Percentiles rank a stretch among this genome's conserved stretches.
These are phyloP conservation scores for Catonia carolina DNA, from an alignment of 2,888 invertebrate species.

Conservation along the genomic window DNA sequence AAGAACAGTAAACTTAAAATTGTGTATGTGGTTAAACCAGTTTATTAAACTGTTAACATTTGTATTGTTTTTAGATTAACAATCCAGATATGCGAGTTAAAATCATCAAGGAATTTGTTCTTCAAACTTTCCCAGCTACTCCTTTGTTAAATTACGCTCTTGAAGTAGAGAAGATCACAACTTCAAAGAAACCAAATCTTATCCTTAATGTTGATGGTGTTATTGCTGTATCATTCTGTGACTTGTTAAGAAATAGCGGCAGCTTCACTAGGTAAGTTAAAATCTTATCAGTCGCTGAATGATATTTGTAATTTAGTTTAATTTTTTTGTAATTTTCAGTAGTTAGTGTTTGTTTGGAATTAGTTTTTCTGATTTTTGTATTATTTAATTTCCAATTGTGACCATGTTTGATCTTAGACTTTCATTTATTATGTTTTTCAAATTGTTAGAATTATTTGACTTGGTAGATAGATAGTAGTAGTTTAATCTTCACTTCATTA, in stretches of 20 bases:
- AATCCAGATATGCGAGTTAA: conserved; percentile 98
- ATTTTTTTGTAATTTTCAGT: conserved; percentile 4
- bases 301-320: conserved; percentile 6
- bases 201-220: conserved; percentile 99
- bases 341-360: too few species aligned
- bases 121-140: conserved; percentile 87
- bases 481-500: too few species aligned
- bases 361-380: too few species aligned
- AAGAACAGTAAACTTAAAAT: too few species aligned
- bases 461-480: too few species aligned
- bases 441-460: too few species aligned
- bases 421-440: too few species aligned
- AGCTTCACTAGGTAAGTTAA: conserved; percentile 75
- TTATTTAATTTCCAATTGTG: conserved; percentile 2
- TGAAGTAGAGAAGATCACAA: conserved; percentile 98
- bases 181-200: conserved; percentile 98
- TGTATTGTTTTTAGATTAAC: conserved; percentile 60
- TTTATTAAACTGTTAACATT: too few species aligned
- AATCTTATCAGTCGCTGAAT: not conserved
- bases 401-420: not conserved
- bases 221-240: conserved; percentile 96
- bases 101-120: conserved; percentile 91
- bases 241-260: conserved; percentile 88
- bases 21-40: too few species aligned
- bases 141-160: conserved; percentile 93